Evolutionary conservation across 2,888 invertebrate species (phyloP), one percentile per base, ranked within the genome.

Genomic region (Sinhomidia bicolor): DNA sequence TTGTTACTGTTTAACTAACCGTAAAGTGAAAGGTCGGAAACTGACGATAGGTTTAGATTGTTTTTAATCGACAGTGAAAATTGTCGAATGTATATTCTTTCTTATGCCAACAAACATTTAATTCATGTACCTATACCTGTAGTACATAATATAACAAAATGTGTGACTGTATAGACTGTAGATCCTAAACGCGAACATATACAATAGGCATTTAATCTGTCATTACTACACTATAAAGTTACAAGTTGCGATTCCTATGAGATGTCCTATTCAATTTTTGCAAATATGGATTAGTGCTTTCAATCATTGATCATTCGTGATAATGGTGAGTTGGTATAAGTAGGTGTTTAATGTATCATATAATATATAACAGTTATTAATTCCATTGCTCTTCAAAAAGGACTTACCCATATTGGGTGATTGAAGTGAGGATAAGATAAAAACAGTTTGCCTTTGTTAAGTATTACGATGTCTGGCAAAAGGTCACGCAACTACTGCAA

Each of bases 201-300:
- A 47, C n/a, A n/a, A n/a, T n/a, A n/a, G 5, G 14, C 47, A 57
- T 57, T 57, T 57, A 17, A 57, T 17, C 26, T 60, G 60, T 60
- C 26, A 1, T 1, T 26, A n/a, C 26, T 5, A 47, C 47, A 47
- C 47, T 60, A 36, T 17, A 1, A 62, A 41, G 41, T 20, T 36
- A 23, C 54, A 26, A 83, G 36, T 82, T 7, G 12, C n/a, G 68
- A 83, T 83, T 83, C 57, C 74, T 83, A 74, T 36, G 36, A 68
- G 17, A 68, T 68, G 20, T 9, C 68, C 41, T 65, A 36, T n/a
- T 76, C 29, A 76, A 47, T 14, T 32, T 74, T 60, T 76, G 44
- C 76, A 44, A 84, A 44, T 62, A 62, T 74, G 47, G 74, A 76
- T 84, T 84, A 84, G 84, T 84, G 84, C 84, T 84, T 84, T 84